phyloP scores from a whole-genome alignment of 2,113 vertebrate genomes.

The Takifugu flavidus region DNA sequence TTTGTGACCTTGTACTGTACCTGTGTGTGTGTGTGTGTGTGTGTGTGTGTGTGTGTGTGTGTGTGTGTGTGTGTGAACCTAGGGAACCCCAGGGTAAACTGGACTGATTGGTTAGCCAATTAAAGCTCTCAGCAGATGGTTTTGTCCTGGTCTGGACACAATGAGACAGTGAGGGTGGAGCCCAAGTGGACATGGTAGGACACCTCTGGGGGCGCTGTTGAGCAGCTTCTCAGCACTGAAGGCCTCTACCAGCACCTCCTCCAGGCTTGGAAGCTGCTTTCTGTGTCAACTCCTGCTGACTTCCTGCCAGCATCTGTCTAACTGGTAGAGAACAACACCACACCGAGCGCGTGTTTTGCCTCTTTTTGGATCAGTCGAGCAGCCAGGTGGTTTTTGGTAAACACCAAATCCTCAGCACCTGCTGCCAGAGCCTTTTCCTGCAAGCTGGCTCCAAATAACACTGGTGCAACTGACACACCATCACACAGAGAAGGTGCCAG shows the following conservation, averaged over 20 bases:
- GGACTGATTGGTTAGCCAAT: slow-evolving; percentile 53
- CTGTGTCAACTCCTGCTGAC: slow-evolving; percentile 7
- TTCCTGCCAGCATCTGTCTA: background rate
- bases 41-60: too few species aligned
- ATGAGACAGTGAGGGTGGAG: slow-evolving; percentile 61
- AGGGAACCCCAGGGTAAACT: slow-evolving; percentile 40
- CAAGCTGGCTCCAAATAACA: slow-evolving; percentile 61
- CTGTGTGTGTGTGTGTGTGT: slow-evolving; percentile 8
- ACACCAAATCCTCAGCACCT: slow-evolving; percentile 75
- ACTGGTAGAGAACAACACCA: slow-evolving; percentile 20
- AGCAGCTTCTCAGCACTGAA: too few species aligned
- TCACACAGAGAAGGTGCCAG: slow-evolving; percentile 5
- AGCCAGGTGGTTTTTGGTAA: slow-evolving; percentile 68
- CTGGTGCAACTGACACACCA: slow-evolving; percentile 62
- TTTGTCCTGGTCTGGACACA: slow-evolving; percentile 56
- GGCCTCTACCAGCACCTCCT: too few species aligned
- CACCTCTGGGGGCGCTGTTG: slow-evolving; percentile 53
- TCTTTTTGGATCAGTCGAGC: slow-evolving; percentile 40
- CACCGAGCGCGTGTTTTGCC: slow-evolving; percentile 11
- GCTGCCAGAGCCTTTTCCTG: slow-evolving; percentile 62
- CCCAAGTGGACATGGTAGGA: slow-evolving; percentile 63
- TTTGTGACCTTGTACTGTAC: background rate
- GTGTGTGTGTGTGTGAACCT: slow-evolving; percentile 19
- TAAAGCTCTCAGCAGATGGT: slow-evolving; percentile 71
- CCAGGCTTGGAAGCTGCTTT: too few species aligned